phyloP scores from a whole-genome alignment of 2,888 invertebrate species.

The Cybosia mesomella region DNA sequence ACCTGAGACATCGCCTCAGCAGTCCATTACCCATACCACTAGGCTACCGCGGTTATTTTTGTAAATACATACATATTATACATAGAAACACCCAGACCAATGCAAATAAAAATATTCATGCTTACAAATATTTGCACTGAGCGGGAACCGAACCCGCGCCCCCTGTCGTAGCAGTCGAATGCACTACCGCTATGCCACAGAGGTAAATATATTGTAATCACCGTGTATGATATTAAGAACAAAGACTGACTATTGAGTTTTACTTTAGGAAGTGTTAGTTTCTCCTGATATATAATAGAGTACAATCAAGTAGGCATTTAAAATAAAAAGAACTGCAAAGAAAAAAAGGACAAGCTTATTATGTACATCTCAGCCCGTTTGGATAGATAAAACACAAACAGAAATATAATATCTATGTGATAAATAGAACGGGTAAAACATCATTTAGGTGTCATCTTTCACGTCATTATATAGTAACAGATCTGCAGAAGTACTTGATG shows the following conservation, averaged over 20 bases:
- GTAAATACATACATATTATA: no score
- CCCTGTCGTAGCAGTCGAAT: no score
- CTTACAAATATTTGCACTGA: no score
- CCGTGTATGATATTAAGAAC: neutral
- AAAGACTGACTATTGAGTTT: neutral
- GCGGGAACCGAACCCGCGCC: no score
- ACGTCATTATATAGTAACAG: constrained; percentile 10
- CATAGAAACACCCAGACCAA: no score
- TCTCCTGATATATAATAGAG: neutral
- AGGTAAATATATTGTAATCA: neutral
- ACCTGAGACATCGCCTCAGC: no score
- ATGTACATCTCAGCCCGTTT: constrained; percentile 7
- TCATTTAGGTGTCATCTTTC: neutral
- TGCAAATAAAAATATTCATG: no score
- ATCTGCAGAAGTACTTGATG: neutral
- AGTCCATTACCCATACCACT: no score
- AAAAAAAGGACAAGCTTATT: neutral
- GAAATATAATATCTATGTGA: constrained; percentile 26
- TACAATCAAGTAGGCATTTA: neutral
- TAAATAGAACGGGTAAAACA: constrained; percentile 12
- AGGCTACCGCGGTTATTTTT: no score
- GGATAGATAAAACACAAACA: constrained; percentile 31
- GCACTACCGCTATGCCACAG: no score
- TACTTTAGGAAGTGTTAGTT: neutral
- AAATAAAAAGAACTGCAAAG: neutral